Evolutionary conservation across 2,797 vertebrate genomes (phyloP).

Genomic region (Acestrorhynchus altus): DNA sequence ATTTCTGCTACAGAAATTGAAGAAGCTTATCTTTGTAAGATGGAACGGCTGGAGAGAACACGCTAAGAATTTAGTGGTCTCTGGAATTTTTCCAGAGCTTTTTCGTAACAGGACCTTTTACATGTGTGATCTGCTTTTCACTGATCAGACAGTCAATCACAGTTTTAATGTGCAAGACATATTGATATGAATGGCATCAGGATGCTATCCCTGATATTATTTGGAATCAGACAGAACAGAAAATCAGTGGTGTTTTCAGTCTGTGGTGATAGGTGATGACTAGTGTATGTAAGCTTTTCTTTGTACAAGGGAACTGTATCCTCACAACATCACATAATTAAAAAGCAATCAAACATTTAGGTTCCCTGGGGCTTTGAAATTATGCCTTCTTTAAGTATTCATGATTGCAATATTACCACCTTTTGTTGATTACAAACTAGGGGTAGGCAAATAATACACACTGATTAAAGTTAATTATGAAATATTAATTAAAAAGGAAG

Average conservation of each 20-base stretch:
- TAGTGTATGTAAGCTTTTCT: not conserved
- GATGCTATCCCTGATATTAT: not conserved
- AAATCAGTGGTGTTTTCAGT: not conserved
- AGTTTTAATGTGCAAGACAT: too few relatives aligned
- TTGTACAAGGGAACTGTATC: not conserved
- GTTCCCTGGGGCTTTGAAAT: not conserved
- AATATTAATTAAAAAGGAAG: not conserved
- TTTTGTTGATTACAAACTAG: not conserved
- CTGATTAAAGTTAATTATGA: not conserved
- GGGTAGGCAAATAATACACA: not conserved
- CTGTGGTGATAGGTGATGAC: too few relatives aligned
- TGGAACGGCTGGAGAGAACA: too few relatives aligned
- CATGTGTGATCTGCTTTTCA: too few relatives aligned
- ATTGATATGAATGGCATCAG: not conserved
- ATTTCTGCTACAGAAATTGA: too few relatives aligned
- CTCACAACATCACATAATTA: not conserved
- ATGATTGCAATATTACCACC: not conserved
- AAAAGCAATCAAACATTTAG: not conserved
- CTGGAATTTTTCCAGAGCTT: too few relatives aligned
- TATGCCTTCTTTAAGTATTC: not conserved
- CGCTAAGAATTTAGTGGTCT: too few relatives aligned
- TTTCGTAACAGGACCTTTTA: too few relatives aligned
- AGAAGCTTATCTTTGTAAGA: too few relatives aligned
- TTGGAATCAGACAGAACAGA: not conserved
- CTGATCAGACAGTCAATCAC: too few relatives aligned